Conservation (phyloP, 1,140 invertebrate species). For the Lysiphlebus fabarum region DNA sequence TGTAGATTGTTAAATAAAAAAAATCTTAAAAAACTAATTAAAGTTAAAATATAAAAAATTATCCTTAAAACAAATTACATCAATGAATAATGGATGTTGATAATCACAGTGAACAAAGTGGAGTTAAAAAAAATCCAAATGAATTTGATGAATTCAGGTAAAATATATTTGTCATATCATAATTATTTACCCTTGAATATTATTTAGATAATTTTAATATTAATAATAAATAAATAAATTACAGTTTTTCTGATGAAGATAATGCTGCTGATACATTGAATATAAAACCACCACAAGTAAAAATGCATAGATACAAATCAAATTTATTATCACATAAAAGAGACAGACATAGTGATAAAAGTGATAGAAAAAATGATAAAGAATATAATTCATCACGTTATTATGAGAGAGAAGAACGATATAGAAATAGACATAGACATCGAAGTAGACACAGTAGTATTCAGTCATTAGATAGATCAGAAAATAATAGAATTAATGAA, state of each 20-base stretch:
- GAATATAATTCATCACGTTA: conserved; percentile 55
- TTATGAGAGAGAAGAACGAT: conserved; percentile 51
- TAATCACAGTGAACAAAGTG: background rate
- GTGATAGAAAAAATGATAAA: conserved; percentile 58
- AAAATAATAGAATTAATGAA: conserved; percentile 36
- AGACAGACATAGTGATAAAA: conserved; percentile 56
- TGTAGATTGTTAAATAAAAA: no score
- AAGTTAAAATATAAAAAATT: no score
- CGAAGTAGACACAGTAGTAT: conserved; percentile 33
- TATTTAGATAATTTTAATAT: no score
- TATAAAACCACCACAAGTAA: conserved; percentile 86
- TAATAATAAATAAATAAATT: no score
- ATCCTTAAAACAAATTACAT: no score
- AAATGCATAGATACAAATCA: conserved; percentile 55
- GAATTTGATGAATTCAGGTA: conserved; percentile 7
- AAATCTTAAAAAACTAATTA: no score
- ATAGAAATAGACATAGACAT: conserved; percentile 48
- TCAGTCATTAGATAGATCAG: conserved; percentile 38
- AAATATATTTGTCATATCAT: no score
- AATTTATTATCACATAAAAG: conserved; percentile 40
- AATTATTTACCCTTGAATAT: no score
- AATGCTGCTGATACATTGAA: conserved; percentile 73
- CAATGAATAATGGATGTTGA: no score
- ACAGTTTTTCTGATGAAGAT: conserved; percentile 68
- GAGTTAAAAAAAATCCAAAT: background rate